Evolutionary conservation across 2,797 vertebrate species (phyloP).

Genomic region (Chelon labrosus): DNA sequence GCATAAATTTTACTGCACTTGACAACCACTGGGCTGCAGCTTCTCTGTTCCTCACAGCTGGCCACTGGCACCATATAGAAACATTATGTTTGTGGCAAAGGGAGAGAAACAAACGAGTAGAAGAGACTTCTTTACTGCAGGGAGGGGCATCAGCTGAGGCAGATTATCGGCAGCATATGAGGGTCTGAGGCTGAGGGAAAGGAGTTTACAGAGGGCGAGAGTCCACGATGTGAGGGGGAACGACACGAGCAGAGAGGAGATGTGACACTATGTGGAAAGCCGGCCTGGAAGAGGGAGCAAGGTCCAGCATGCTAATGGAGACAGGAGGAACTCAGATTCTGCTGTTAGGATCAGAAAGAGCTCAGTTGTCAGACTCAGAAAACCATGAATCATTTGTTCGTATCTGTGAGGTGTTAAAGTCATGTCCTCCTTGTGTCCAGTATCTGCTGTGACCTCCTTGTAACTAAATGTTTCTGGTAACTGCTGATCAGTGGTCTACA

Average conservation of each 20-base stretch:
- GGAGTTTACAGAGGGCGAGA: slow-evolving; percentile 30
- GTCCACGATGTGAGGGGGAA: slow-evolving; percentile 32
- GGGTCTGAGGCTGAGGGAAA: slow-evolving; percentile 6
- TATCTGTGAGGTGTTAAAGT: no score
- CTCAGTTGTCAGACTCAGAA: not conserved
- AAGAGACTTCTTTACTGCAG: slow-evolving; percentile 33
- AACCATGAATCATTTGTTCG: no score
- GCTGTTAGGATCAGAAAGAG: slow-evolving; percentile 31
- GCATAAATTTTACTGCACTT: slow-evolving; percentile 40
- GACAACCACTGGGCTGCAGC: slow-evolving; percentile 47
- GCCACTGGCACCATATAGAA: slow-evolving; percentile 47
- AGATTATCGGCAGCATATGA: slow-evolving; percentile 35
- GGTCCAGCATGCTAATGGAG: slow-evolving; percentile 61
- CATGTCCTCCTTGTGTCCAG: no score
- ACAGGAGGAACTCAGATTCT: slow-evolving; percentile 25
- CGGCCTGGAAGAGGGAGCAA: slow-evolving; percentile 29
- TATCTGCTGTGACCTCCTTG: no score
- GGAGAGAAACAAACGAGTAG: slow-evolving; percentile 43
- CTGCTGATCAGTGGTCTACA: no score
- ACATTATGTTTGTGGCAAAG: slow-evolving; percentile 23
- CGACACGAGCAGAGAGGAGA: slow-evolving; percentile 34
- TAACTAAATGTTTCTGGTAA: no score
- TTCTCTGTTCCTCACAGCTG: slow-evolving; percentile 56
- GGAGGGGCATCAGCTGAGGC: slow-evolving; percentile 57
- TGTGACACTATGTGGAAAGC: slow-evolving; percentile 14